These are phyloP conservation scores for Ascaphus truei DNA, from an alignment of 2,113 vertebrate genomes.

Conservation along the genomic window DNA sequence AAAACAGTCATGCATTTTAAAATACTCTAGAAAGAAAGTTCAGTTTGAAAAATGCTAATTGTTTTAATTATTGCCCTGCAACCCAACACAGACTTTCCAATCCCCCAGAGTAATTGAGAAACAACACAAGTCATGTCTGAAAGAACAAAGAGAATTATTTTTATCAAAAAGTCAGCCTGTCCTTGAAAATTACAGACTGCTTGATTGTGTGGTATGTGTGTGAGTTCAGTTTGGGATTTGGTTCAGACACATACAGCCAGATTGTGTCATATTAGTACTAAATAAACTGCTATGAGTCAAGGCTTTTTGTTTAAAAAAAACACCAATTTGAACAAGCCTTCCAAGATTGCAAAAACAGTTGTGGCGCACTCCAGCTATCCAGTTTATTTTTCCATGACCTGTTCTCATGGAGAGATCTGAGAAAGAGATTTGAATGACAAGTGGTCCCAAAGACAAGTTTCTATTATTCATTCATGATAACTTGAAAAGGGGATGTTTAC, in stretches of 20 bases:
- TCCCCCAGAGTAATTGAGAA: conserved; percentile 20
- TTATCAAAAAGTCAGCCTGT: conserved; percentile 21
- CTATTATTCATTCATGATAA: too few species aligned
- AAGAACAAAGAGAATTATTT: conserved; percentile 29
- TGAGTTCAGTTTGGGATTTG: conserved; percentile 17
- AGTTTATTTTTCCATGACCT: neutral
- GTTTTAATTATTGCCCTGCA: conserved; percentile 25
- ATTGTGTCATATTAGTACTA: neutral
- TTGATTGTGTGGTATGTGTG: conserved; percentile 7
- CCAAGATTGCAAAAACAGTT: neutral
- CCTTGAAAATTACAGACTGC: conserved; percentile 19
- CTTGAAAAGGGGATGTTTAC: too few species aligned
- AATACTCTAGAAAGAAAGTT: conserved; percentile 8
- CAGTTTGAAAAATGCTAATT: conserved; percentile 21
- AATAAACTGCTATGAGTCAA: neutral
- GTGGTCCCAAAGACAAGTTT: too few species aligned
- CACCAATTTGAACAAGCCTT: neutral
- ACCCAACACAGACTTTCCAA: conserved; percentile 12
- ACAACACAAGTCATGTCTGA: conserved; percentile 10
- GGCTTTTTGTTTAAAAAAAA: neutral
- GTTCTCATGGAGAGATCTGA: neutral
- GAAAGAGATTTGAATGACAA: neutral
- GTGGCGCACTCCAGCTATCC: neutral
- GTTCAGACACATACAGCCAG: conserved; percentile 7
- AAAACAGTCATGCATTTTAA: neutral